A percentile compares a stretch with the other conserved stretches of the same genome.
Conservation (phyloP, 2,113 vertebrate species). For the Manacus vitellinus region DNA sequence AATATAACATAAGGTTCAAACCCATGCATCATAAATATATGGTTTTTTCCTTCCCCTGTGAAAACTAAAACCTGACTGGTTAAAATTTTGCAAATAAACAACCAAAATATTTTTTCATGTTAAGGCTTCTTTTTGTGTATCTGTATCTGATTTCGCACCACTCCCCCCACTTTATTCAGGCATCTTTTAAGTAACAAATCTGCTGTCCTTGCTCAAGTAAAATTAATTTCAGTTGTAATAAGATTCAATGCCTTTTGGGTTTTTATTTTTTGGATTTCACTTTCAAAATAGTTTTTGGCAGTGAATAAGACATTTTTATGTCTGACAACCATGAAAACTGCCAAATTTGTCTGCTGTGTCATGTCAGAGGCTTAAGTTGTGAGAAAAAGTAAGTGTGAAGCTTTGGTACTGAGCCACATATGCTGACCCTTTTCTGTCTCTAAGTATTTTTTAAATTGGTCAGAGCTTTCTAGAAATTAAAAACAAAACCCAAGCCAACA, state of each 20-base stretch:
- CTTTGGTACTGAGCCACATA: not conserved
- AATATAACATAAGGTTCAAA: not conserved
- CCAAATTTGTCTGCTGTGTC: slow-evolving; percentile 23
- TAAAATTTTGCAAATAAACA: not conserved
- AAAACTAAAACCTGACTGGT: not conserved
- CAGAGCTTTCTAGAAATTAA: slow-evolving; percentile 38
- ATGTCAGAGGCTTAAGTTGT: slow-evolving; percentile 16
- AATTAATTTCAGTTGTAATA: not conserved
- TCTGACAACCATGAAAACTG: slow-evolving; percentile 13
- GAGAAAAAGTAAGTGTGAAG: slow-evolving; percentile 24
- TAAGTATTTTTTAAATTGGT: not conserved
- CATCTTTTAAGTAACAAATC: not conserved
- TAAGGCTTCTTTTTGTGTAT: not conserved
- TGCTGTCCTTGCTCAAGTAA: not conserved
- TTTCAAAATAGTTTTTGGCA: slow-evolving; percentile 44
- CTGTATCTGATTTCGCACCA: fast-evolving
- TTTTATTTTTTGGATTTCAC: slow-evolving; percentile 1
- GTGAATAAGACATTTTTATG: not conserved
- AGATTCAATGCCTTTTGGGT: not conserved
- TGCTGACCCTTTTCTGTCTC: not conserved
- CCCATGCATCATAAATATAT: not conserved
- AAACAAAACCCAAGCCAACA: slow-evolving; percentile 18
- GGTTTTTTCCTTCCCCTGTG: not conserved
- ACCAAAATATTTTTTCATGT: not conserved
- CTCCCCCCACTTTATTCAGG: not conserved